Evolutionary conservation across 2,113 vertebrate genomes (phyloP).

Genomic region (Thryonomys swinderianus): DNA sequence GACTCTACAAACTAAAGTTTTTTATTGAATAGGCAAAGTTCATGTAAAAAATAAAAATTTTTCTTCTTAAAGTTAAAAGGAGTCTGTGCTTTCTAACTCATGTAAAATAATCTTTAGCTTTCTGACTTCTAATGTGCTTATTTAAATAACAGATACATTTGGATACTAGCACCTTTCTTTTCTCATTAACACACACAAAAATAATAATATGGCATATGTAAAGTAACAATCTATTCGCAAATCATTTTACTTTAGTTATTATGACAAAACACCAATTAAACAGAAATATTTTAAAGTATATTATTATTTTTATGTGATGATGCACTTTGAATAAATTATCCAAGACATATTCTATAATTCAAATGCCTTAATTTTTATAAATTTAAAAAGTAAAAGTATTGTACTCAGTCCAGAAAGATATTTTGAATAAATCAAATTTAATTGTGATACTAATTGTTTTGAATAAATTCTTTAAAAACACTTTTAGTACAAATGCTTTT

Average conservation of each 20-base stretch:
- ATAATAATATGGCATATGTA: background rate
- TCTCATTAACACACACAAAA: conserved; percentile 29
- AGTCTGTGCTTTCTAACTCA: conserved; percentile 40
- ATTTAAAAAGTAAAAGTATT: conserved; percentile 2
- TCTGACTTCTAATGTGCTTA: background rate
- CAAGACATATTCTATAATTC: background rate
- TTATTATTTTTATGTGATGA: background rate
- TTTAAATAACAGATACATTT: conserved; percentile 13
- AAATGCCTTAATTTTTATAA: conserved; percentile 21
- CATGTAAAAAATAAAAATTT: conserved; percentile 25
- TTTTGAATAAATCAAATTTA: background rate
- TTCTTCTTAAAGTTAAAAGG: conserved; percentile 47
- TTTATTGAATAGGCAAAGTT: background rate
- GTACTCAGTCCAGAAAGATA: background rate
- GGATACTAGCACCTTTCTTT: background rate
- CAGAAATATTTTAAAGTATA: conserved; percentile 22
- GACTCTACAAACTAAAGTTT: background rate
- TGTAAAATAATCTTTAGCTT: conserved; percentile 26
- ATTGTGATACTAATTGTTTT: background rate
- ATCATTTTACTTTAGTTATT: conserved; percentile 21
- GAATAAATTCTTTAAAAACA: conserved; percentile 29
- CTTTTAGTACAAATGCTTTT: background rate
- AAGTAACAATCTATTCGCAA: background rate
- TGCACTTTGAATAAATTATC: background rate
- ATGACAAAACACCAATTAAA: conserved; percentile 22